A percentile compares a stretch with the other conserved stretches of the same genome.
Conservation (phyloP, 2,888 invertebrate genomes). For the Apamea epomidion region DNA sequence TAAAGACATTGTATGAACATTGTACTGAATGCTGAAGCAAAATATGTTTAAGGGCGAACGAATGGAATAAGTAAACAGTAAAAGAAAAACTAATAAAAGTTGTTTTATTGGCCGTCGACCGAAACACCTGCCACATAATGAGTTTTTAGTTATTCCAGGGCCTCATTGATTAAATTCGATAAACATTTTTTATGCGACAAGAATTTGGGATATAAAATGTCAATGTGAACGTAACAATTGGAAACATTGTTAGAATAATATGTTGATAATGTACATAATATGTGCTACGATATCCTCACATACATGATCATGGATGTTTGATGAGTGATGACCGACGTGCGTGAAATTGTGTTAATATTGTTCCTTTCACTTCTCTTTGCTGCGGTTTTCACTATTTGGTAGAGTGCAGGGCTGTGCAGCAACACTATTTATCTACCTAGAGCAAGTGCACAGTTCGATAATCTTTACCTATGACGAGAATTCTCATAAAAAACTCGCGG, state of each 20-base stretch:
- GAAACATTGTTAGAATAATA: neutral
- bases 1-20: slow-evolving; percentile 38
- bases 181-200: slow-evolving; percentile 46
- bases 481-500: no score
- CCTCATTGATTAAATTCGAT: slow-evolving; percentile 66
- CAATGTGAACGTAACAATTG: neutral
- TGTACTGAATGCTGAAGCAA: slow-evolving; percentile 55
- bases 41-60: slow-evolving; percentile 72
- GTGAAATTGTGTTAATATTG: slow-evolving; percentile 17
- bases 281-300: neutral
- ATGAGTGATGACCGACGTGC: neutral
- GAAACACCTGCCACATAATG: slow-evolving; percentile 85
- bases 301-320: neutral
- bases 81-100: slow-evolving; percentile 84
- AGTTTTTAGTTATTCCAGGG: slow-evolving; percentile 78
- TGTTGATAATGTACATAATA: neutral
- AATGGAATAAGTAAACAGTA: slow-evolving; percentile 78
- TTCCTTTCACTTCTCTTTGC: slow-evolving; percentile 5
- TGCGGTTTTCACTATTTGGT: neutral
- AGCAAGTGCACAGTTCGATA: neutral
- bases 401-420: neutral
- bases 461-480: neutral
- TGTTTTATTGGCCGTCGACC: slow-evolving; percentile 79
- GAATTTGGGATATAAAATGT: slow-evolving; percentile 8
- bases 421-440: neutral